A percentile compares a stretch with the other conserved stretches of the same genome.
Evolutionary conservation across 64 coral and sea anemone genomes (phyloP).

Genomic region (Porites australiensis): DNA sequence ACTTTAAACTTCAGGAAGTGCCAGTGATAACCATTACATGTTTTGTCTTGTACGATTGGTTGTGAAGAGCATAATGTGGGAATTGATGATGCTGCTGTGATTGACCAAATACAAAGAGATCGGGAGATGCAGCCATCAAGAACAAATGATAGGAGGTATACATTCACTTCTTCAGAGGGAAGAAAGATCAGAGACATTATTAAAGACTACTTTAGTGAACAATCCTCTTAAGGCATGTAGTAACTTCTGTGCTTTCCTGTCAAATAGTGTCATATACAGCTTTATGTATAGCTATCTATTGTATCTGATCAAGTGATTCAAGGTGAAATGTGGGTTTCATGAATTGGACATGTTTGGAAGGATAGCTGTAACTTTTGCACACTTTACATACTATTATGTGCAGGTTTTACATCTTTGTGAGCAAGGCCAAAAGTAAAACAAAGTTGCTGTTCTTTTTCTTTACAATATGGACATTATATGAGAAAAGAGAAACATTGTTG

Average conservation of each 20-base stretch:
- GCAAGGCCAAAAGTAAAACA: constrained; percentile 25
- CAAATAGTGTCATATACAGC: constrained; percentile 35
- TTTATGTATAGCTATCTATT: constrained; percentile 24
- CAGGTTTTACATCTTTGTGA: constrained; percentile 2
- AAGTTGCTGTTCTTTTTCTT: not conserved
- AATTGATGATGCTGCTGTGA: constrained; percentile 22
- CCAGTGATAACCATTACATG: constrained; percentile 39
- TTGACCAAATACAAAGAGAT: not conserved
- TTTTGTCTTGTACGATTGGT: constrained; percentile 56
- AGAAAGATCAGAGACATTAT: constrained; percentile 36
- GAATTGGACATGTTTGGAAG: constrained; percentile 5
- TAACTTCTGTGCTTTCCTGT: constrained; percentile 7
- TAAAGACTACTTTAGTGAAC: constrained; percentile 67
- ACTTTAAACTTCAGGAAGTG: constrained; percentile 47
- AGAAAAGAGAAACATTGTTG: not conserved
- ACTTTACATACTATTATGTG: not conserved
- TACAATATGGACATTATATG: constrained; percentile 1
- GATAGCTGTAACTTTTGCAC: constrained; percentile 1
- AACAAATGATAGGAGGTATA: constrained; percentile 50
- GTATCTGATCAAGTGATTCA: constrained; percentile 11
- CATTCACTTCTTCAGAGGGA: constrained; percentile 46
- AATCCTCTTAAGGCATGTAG: not conserved
- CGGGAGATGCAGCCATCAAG: constrained; percentile 21
- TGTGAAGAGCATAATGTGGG: constrained; percentile 41
- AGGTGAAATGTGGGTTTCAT: not conserved